Evolutionary conservation across 2,888 invertebrate genomes (phyloP).

Genomic region (Phaedon cochleariae): DNA sequence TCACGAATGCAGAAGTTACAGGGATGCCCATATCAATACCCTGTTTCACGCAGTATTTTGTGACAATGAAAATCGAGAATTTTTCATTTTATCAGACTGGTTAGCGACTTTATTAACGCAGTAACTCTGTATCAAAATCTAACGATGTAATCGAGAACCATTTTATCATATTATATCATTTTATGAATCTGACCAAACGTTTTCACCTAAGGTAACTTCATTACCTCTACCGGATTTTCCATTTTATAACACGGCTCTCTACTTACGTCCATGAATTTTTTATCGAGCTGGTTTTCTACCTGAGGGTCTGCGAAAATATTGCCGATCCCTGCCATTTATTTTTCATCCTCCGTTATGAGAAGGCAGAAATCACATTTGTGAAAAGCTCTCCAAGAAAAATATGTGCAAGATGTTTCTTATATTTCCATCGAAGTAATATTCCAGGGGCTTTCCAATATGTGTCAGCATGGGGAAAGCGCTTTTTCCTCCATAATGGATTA

Average conservation of each 20-base stretch:
- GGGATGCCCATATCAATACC: no score
- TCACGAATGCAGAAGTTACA: no score
- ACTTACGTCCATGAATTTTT: background rate
- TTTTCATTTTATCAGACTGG: no score
- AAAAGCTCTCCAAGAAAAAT: background rate
- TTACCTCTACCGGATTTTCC: background rate
- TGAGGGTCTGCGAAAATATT: background rate
- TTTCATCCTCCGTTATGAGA: background rate
- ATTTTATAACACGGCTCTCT: background rate
- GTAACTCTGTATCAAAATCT: no score
- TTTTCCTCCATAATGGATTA: no score
- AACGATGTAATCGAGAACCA: background rate
- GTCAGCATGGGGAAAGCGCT: no score
- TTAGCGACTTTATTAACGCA: no score
- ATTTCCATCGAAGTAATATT: background rate
- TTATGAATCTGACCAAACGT: background rate
- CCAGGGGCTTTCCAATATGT: background rate
- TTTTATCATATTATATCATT: background rate
- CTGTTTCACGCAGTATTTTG: no score
- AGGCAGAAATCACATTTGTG: background rate
- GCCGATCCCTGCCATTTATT: background rate
- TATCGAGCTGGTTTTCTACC: background rate
- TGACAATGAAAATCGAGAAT: no score
- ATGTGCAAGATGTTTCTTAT: conserved; percentile 1
- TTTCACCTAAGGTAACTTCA: background rate